phyloP scores from a whole-genome alignment of 2,113 vertebrate genomes.

The Phalacrocorax pelagicus region DNA sequence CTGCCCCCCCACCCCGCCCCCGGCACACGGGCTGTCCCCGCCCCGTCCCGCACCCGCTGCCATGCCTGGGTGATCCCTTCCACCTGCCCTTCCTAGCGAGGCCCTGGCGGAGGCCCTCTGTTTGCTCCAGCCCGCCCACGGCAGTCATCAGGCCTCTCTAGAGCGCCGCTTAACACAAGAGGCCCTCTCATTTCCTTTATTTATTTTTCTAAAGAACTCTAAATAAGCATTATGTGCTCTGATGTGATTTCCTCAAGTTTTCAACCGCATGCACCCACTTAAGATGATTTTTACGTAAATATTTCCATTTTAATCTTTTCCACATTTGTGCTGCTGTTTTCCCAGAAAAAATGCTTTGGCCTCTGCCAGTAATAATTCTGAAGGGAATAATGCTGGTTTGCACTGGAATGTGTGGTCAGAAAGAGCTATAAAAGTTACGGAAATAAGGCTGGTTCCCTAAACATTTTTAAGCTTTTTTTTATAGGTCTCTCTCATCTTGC shows the following conservation, averaged over 20 bases:
- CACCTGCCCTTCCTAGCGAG: no score
- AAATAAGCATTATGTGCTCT: not conserved
- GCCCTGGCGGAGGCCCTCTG: fast-evolving
- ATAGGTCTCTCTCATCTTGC: not conserved
- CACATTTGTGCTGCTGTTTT: not conserved
- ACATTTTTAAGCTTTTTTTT: not conserved
- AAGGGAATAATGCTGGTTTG: not conserved
- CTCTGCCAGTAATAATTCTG: not conserved
- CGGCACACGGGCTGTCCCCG: no score
- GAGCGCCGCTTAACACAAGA: not conserved
- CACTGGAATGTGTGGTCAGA: not conserved
- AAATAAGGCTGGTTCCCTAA: not conserved
- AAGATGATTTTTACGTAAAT: not conserved
- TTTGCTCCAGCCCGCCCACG: fast-evolving
- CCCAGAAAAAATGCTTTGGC: not conserved
- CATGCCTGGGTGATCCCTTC: not conserved
- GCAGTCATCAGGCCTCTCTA: not conserved
- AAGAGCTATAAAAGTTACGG: not conserved
- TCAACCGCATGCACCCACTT: not conserved
- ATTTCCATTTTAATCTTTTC: not conserved
- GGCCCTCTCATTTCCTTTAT: not conserved
- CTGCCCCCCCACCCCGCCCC: no score
- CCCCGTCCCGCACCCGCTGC: no score
- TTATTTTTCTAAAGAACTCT: not conserved
- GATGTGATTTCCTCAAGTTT: not conserved